These are phyloP conservation scores for Dendronephthya gigantea DNA, from an alignment of 64 coral and sea anemone species.

Conservation along the genomic window DNA sequence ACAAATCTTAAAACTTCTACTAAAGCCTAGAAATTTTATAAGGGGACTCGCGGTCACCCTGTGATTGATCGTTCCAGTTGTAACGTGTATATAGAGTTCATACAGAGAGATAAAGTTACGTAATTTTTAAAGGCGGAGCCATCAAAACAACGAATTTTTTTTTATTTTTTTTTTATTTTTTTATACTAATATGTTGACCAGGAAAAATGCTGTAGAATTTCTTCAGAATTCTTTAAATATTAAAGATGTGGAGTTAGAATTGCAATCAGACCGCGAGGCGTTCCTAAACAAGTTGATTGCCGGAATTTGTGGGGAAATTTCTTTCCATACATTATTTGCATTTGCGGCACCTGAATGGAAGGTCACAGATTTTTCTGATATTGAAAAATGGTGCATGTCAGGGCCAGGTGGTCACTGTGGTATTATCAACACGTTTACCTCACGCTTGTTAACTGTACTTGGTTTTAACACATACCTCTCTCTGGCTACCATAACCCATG, in stretches of 20 bases:
- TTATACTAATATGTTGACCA: background rate
- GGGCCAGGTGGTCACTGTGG: background rate
- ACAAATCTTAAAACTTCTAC: too few relatives aligned
- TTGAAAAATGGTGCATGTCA: background rate
- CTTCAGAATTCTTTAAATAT: background rate
- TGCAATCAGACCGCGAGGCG: background rate
- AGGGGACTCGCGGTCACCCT: too few relatives aligned
- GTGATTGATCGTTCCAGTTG: too few relatives aligned
- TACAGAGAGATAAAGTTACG: too few relatives aligned
- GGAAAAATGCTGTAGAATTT: background rate
- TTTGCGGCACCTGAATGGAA: background rate
- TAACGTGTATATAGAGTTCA: too few relatives aligned
- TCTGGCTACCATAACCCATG: background rate
- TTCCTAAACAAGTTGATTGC: background rate
- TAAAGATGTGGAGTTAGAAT: background rate
- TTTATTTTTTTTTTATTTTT: too few relatives aligned
- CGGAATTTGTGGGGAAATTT: background rate
- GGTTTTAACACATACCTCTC: background rate
- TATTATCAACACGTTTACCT: background rate
- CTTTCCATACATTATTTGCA: background rate
- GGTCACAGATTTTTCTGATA: background rate
- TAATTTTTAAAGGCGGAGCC: too few relatives aligned
- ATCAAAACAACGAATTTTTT: too few relatives aligned
- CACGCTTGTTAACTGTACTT: background rate
- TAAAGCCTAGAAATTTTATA: too few relatives aligned